phyloP scores from a whole-genome alignment of 2,113 vertebrate genomes.

The Crotalus horridus region DNA sequence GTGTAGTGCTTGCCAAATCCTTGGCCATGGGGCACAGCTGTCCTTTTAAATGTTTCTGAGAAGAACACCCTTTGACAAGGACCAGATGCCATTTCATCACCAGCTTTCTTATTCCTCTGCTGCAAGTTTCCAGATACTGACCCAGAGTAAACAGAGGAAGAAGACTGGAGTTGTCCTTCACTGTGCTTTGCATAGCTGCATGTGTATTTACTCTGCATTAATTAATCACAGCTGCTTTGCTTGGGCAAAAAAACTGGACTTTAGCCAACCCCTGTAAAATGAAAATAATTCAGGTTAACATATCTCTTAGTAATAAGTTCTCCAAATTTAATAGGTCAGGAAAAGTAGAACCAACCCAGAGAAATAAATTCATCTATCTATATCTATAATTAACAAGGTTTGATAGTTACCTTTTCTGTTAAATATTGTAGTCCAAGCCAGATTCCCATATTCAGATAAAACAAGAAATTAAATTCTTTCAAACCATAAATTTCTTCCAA shows the following conservation, averaged over 20 bases:
- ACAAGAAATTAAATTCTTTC: background rate
- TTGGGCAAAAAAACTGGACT: background rate
- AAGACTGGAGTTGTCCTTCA: background rate
- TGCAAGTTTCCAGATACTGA: background rate
- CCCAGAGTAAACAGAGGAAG: background rate
- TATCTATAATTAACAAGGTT: background rate
- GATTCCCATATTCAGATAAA: background rate
- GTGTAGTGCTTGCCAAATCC: background rate
- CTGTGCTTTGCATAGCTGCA: background rate
- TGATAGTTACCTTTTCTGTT: background rate
- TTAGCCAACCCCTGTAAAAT: background rate
- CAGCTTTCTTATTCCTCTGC: background rate
- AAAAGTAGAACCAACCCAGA: conserved; percentile 14
- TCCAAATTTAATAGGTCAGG: background rate
- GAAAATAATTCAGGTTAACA: background rate
- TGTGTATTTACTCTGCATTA: background rate
- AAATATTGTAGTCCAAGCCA: background rate
- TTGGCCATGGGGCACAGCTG: background rate
- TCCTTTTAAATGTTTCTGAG: background rate
- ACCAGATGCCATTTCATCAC: background rate
- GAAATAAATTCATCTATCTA: conserved; percentile 7
- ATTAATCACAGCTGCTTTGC: background rate
- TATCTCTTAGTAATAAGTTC: background rate
- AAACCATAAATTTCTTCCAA: background rate
- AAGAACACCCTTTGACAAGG: background rate